phyloP scores from a whole-genome alignment of 2,888 invertebrate species.

The Miltochrista miniata region DNA sequence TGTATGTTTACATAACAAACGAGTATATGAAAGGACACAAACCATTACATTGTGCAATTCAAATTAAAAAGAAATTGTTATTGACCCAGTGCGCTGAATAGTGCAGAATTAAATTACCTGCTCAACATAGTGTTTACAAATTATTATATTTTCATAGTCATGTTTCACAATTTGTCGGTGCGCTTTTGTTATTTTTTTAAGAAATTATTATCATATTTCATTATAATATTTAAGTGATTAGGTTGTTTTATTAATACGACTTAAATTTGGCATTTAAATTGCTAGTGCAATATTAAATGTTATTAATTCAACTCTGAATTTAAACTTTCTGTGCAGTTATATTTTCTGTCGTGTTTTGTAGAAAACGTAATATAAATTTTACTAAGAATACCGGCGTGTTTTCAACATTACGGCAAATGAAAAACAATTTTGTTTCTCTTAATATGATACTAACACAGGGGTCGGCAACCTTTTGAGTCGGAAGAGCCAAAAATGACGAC shows the following conservation, averaged over 20 bases:
- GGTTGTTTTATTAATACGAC: too few relatives aligned
- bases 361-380: neutral
- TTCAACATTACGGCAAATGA: neutral
- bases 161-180: too few relatives aligned
- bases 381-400: neutral
- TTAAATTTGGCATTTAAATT: too few relatives aligned
- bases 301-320: too few relatives aligned
- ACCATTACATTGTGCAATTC: constrained; percentile 10
- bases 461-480: too few relatives aligned
- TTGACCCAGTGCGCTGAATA: constrained; percentile 18
- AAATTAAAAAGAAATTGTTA: constrained; percentile 7
- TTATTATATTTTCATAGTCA: neutral
- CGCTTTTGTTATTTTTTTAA: neutral
- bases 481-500: too few relatives aligned
- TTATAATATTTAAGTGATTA: too few relatives aligned
- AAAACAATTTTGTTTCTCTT: neutral
- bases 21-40: neutral
- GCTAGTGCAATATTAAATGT: too few relatives aligned
- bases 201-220: too few relatives aligned
- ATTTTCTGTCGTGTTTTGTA: too few relatives aligned
- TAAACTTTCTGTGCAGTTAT: neutral
- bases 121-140: neutral
- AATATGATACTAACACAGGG: neutral
- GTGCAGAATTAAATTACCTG: constrained; percentile 3
- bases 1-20: constrained; percentile 12